These are phyloP conservation scores for Eumaeus atala DNA, from an alignment of 1,140 invertebrate genomes.

Conservation along the genomic window DNA sequence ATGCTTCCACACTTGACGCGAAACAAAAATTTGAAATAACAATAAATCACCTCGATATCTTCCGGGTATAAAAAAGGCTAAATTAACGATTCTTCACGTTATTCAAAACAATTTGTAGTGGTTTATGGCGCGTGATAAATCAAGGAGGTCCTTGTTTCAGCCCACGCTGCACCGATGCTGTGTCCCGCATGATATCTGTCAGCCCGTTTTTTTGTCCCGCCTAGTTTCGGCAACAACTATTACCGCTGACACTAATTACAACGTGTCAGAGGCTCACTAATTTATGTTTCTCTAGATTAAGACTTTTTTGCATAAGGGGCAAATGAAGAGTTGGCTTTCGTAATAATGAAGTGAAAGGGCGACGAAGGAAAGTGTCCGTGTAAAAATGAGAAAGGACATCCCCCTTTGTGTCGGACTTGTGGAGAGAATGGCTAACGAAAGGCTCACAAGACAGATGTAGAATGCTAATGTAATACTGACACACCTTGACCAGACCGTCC, in stretches of 20 bases:
- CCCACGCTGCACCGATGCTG: constrained; percentile 62
- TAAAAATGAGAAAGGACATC: too few species aligned
- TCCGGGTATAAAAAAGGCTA: constrained; percentile 29
- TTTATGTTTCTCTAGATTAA: too few species aligned
- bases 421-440: too few species aligned
- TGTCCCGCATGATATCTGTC: constrained; percentile 63
- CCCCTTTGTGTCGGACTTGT: too few species aligned
- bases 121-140: constrained; percentile 53
- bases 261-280: neutral
- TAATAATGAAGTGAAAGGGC: too few species aligned
- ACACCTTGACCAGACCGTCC: too few species aligned
- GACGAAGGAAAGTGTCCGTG: too few species aligned
- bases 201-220: constrained; percentile 46
- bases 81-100: constrained; percentile 31
- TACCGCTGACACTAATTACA: constrained; percentile 45
- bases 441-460: too few species aligned
- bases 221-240: constrained; percentile 36
- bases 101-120: constrained; percentile 62
- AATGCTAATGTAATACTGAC: too few species aligned
- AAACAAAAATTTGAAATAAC: neutral
- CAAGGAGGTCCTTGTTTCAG: constrained; percentile 55
- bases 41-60: constrained; percentile 18
- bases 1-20: too few species aligned
- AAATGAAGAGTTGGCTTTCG: too few species aligned
- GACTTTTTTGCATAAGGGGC: too few species aligned